Evolutionary conservation across 2,113 vertebrate species (phyloP), one percentile per base, ranked within the genome.

Genomic region (Dermatemys mawii): DNA sequence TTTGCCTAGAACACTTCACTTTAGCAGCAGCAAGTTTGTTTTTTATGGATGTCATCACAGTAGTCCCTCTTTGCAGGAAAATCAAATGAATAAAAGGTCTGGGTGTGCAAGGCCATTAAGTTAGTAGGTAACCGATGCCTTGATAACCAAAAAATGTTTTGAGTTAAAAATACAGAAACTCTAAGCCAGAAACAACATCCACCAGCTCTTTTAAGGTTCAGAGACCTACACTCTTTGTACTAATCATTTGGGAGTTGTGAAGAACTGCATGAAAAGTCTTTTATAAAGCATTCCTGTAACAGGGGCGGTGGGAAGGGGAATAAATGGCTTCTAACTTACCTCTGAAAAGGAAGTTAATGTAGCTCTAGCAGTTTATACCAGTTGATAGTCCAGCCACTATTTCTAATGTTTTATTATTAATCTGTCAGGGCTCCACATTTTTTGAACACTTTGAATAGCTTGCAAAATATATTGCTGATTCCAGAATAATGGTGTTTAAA

Each of bases 141-240:
- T n/a, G n/a, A n/a, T n/a, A n/a, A n/a, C n/a, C n/a, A n/a, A n/a
- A n/a, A n/a, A n/a, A n/a, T n/a, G n/a, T n/a, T n/a, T n/a, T n/a
- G n/a, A n/a, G n/a, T 70, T 70, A 38, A 38, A 67, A 70, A 38
- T 57, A 24, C 55, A 78, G 70, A 90, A 70, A 5, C 26, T 80
- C 24, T 6, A 29, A 26, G 12, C 1, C 11, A 60, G 78, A 92
- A 90, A 49, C 5, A 35, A 76, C 75, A 11, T 2, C 49, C 6
- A 5, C n/a, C 38, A 81, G 84, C 78, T 29, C 1, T 4, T 19
- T 48, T 84, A 27, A 48, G 10, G 32, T 1, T 1, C 2, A 3
- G 48, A 32, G 32, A 38, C n/a, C 4, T n/a, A 10, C 35, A 38
- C 16, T 70, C 5, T 70, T 70, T n/a, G 32, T 70, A 70, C 38